Conservation (phyloP, 2,888 invertebrate species). For the Macrosoma leucophasiata region DNA sequence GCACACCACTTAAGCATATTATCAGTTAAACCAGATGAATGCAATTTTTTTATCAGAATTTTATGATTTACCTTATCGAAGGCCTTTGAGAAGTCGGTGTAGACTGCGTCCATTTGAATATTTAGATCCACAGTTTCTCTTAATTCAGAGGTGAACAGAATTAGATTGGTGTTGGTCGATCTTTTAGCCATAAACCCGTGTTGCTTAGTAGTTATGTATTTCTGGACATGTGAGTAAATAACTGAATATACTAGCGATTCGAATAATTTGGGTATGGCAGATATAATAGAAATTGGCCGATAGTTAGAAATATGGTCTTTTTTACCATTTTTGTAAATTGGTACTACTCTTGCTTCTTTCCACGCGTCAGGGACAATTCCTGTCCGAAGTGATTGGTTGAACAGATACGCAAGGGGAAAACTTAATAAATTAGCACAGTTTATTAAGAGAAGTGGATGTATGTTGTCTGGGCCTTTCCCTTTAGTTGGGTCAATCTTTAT, state of each 20-base stretch:
- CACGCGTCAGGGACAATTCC: constrained; percentile 17
- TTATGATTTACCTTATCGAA: constrained; percentile 14
- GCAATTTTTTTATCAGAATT: constrained; percentile 2
- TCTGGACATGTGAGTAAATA: constrained; percentile 13
- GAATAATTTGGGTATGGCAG: constrained; percentile 17
- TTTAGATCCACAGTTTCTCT: constrained; percentile 7
- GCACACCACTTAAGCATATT: constrained; percentile 8
- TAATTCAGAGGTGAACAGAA: not conserved
- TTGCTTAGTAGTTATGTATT: constrained; percentile 11
- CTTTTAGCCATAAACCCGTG: constrained; percentile 20
- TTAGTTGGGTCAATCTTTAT: constrained; percentile 8
- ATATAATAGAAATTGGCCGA: constrained; percentile 16
- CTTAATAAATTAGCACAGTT: constrained; percentile 6
- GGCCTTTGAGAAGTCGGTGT: constrained; percentile 13
- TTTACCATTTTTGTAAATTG: constrained; percentile 19
- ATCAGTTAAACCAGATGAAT: constrained; percentile 12
- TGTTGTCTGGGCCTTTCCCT: constrained; percentile 11
- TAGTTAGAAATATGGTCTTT: constrained; percentile 12
- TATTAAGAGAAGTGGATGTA: constrained; percentile 6
- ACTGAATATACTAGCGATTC: constrained; percentile 16
- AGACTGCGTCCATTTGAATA: constrained; percentile 11
- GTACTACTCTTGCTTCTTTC: constrained; percentile 20
- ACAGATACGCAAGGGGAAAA: constrained; percentile 8
- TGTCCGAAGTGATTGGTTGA: constrained; percentile 13
- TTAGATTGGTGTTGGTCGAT: constrained; percentile 18